Percentiles rank a stretch among this genome's conserved stretches.
Evolutionary conservation across 2,797 vertebrate species (phyloP).

Genomic region (Microctenopoma stevenorrisi): DNA sequence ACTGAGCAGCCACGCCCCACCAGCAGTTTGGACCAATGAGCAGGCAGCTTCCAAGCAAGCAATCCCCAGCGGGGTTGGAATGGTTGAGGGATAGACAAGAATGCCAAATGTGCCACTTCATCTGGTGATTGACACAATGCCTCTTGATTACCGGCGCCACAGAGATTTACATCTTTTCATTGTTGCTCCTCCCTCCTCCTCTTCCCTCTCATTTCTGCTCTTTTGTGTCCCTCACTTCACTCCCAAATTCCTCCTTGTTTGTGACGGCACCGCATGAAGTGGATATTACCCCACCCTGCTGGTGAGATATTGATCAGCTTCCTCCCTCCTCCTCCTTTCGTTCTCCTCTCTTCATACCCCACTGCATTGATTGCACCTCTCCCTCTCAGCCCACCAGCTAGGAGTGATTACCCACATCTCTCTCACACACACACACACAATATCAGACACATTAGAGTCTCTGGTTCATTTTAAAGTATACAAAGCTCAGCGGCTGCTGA

Average conservation of each 20-base stretch:
- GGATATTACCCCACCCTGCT: slow-evolving; percentile 83
- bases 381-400: slow-evolving; percentile 74
- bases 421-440: slow-evolving; percentile 53
- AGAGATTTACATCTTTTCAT: slow-evolving; percentile 80
- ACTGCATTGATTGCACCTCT: slow-evolving; percentile 78
- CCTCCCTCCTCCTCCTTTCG: slow-evolving; percentile 59
- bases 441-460: slow-evolving; percentile 29
- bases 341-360: slow-evolving; percentile 74
- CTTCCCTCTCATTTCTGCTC: slow-evolving; percentile 50
- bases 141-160: slow-evolving; percentile 75
- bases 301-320: slow-evolving; percentile 84
- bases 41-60: slow-evolving; percentile 67
- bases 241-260: slow-evolving; percentile 62
- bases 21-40: slow-evolving; percentile 63
- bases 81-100: slow-evolving; percentile 60
- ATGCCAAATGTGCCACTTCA: slow-evolving; percentile 77
- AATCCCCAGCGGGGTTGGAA: slow-evolving; percentile 56
- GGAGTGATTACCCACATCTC: slow-evolving; percentile 80
- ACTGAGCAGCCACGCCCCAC: slow-evolving; percentile 41
- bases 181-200: slow-evolving; percentile 55
- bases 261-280: slow-evolving; percentile 71
- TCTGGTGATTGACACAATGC: slow-evolving; percentile 79
- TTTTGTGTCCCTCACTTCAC: slow-evolving; percentile 38
- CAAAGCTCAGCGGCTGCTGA: slow-evolving; percentile 64
- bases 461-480: slow-evolving; percentile 69